phyloP scores from a whole-genome alignment of 2,113 vertebrate species.

The Prochilodus magdalenae region DNA sequence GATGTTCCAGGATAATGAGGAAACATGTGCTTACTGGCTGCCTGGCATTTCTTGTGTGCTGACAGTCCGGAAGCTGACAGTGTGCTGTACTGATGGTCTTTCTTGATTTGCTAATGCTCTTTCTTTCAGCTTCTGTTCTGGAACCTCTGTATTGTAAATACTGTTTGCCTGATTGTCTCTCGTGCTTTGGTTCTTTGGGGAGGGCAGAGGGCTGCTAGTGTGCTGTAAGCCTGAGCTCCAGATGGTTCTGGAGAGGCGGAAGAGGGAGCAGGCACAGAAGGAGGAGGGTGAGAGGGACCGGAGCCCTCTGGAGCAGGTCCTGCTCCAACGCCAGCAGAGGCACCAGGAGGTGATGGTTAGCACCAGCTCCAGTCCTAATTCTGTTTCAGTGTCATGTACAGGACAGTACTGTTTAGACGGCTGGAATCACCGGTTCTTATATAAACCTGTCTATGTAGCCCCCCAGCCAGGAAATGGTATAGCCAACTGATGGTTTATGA shows the following conservation, averaged over 20 bases:
- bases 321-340: constrained; percentile 71
- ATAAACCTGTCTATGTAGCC: too few species aligned
- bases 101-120: too few species aligned
- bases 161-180: constrained; percentile 30
- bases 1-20: too few species aligned
- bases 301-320: constrained; percentile 69
- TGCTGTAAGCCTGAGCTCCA: constrained; percentile 75
- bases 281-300: constrained; percentile 65
- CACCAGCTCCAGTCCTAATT: background rate
- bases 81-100: too few species aligned
- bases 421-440: too few species aligned
- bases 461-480: too few species aligned
- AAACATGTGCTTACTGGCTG: too few species aligned
- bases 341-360: constrained; percentile 68
- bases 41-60: too few species aligned
- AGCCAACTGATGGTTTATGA: too few species aligned
- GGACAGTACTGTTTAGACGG: background rate
- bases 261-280: constrained; percentile 66
- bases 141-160: too few species aligned
- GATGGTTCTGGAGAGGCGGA: constrained; percentile 73
- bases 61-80: too few species aligned
- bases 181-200: constrained; percentile 42
- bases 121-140: too few species aligned
- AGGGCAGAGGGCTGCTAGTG: constrained; percentile 69
- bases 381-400: background rate